Evolutionary conservation across 2,797 vertebrate species (phyloP), one percentile per base, ranked within the genome.

Genomic region (Rhabdomys pumilio): DNA sequence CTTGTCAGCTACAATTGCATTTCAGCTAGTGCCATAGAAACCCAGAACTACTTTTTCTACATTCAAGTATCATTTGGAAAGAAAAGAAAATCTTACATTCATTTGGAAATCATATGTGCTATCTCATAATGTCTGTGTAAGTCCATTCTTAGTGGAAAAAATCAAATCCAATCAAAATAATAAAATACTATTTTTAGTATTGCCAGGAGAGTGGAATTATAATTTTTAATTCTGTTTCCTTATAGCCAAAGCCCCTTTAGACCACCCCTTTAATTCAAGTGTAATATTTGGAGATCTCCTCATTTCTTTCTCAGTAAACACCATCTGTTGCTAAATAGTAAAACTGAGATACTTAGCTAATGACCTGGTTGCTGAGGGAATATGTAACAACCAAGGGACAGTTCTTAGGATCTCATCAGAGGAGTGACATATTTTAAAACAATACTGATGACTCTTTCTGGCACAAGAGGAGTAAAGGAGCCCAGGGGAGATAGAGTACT

Each of bases 291-390:
- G 55, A 90, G 95, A 96, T 67, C 73, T 93, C 80, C 31, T 63
- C 81, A 67, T 79, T 95, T 77, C 29, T 53, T 93, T 94, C 73
- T 96, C 73, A 92, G 50, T 96, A 97, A 97, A 95, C 85, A 97
- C 81, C 95, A 97, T 96, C 92, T 97, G 94, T 38, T 96, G 79
- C 89, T 94, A 89, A 69, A 72, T 13, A 61, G 91, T 95, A 77
- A 61, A 96, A 91, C 26, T 38, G 80, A 95, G 72, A 80, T 77
- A 87, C 55, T 79, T 80, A 90, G 75, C 69, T 96, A 80, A 93
- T 94, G 95, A 95, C 44, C 83, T 90, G 61, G 93, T 63, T 89
- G 55, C 0, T 2, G 76, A 81, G 84, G 5, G 61, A 88, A n/a
- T 96, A 63, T 59, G 11, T 47, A 34, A 69, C 82, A 92, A 93